Percentiles rank a stretch among this genome's conserved stretches.
Evolutionary conservation across 2,888 invertebrate genomes (phyloP).

Genomic region (Nephrotoma appendiculata): DNA sequence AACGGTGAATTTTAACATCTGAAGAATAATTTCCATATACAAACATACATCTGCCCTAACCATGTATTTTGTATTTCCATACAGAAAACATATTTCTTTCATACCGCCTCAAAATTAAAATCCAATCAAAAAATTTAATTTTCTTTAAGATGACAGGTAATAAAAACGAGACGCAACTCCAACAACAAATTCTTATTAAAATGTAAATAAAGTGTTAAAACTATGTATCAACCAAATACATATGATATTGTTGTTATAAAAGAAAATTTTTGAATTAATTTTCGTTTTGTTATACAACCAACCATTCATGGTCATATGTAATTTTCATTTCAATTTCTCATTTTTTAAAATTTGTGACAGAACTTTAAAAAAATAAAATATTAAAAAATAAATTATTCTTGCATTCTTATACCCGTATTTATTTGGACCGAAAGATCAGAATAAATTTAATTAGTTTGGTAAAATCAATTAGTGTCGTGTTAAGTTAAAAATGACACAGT

Average conservation of each 20-base stretch:
- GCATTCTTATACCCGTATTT: background rate
- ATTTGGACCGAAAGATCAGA: background rate
- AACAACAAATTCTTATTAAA: background rate
- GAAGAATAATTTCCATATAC: too few species aligned
- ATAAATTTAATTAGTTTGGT: background rate
- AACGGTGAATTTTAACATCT: too few species aligned
- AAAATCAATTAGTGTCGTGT: background rate
- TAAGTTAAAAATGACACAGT: background rate
- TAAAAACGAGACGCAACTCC: background rate
- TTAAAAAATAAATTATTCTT: background rate
- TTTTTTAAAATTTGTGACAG: background rate
- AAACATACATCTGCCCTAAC: background rate
- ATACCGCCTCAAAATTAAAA: background rate
- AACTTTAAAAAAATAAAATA: background rate
- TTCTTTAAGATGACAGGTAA: background rate
- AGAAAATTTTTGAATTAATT: background rate
- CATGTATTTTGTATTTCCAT: background rate
- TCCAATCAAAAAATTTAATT: background rate
- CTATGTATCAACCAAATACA: background rate
- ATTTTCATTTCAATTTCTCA: background rate
- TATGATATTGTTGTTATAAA: background rate
- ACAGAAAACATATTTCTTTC: background rate
- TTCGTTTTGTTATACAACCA: background rate
- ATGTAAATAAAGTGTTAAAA: background rate
- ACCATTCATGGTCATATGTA: background rate